phyloP scores from a whole-genome alignment of 92 coral and sea anemone genomes.

The Zoanthus gigantus region DNA sequence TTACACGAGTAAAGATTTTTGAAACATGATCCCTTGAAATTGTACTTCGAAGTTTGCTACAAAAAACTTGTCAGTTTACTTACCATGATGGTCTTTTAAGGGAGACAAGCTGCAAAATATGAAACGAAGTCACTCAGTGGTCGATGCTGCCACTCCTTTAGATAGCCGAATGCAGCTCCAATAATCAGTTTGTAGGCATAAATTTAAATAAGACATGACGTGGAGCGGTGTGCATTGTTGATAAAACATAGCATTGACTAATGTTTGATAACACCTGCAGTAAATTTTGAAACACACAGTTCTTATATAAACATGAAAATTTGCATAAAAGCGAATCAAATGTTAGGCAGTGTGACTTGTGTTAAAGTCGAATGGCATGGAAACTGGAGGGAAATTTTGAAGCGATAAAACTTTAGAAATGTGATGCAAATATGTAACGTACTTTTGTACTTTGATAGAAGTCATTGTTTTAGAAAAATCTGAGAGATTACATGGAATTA shows the following conservation, averaged over 20 bases:
- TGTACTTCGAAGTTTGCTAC: neutral
- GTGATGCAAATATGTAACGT: neutral
- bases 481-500: conserved; percentile 1
- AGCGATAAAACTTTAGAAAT: neutral
- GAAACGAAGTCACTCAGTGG: neutral
- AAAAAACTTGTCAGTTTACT: neutral
- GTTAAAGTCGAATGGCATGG: neutral
- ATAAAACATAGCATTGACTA: neutral
- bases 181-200: neutral
- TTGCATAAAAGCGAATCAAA: neutral
- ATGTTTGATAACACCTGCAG: conserved; percentile 39
- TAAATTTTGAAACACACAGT: conserved; percentile 6
- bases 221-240: conserved; percentile 1
- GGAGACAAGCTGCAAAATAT: neutral
- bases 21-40: neutral
- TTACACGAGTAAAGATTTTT: neutral
- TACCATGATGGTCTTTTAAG: neutral
- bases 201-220: conserved; percentile 36
- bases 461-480: neutral
- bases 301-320: neutral
- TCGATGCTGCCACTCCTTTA: conserved; percentile 28
- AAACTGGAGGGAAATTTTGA: neutral
- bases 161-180: neutral
- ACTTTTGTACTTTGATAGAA: conserved; percentile 8
- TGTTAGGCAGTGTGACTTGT: neutral